Evolutionary conservation across 1,140 invertebrate species (phyloP).

Genomic region (Drosophila athabasca): DNA sequence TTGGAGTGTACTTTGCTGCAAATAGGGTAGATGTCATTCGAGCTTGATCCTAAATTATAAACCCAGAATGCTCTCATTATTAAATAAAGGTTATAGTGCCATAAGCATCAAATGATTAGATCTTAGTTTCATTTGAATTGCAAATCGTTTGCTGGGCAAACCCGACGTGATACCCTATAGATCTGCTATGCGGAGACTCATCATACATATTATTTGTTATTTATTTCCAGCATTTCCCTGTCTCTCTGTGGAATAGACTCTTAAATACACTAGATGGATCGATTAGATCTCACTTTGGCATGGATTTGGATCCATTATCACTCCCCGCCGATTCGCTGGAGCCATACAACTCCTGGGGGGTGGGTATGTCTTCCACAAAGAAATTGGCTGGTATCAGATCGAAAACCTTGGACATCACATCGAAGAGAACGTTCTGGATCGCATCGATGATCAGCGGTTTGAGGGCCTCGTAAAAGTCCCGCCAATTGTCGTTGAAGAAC

Average conservation of each 20-base stretch:
- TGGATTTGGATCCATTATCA: not conserved
- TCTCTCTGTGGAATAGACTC: not conserved
- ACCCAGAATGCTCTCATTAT: not conserved
- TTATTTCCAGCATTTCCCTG: not conserved
- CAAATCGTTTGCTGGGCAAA: too few species aligned
- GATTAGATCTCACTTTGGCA: too few species aligned
- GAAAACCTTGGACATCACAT: conserved; percentile 86
- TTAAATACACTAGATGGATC: too few species aligned
- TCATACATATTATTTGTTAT: not conserved
- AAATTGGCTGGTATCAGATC: conserved; percentile 86
- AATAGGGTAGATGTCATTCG: conserved; percentile 59
- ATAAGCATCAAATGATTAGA: not conserved
- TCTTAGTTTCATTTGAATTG: not conserved
- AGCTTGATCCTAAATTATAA: conserved; percentile 8
- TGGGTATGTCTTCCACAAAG: conserved; percentile 77
- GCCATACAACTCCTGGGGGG: conserved; percentile 71
- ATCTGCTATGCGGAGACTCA: too few species aligned
- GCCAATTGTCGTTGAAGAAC: conserved; percentile 89
- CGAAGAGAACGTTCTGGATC: conserved; percentile 86
- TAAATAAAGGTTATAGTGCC: conserved; percentile 7
- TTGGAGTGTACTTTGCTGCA: conserved; percentile 51
- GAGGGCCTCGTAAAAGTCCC: conserved; percentile 87
- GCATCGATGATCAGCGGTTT: conserved; percentile 87
- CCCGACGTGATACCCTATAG: too few species aligned
- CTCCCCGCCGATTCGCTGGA: conserved; percentile 84